Evolutionary conservation across 1,140 invertebrate genomes (phyloP), one percentile per base, ranked within the genome.

Genomic region (Drosophila mayri): DNA sequence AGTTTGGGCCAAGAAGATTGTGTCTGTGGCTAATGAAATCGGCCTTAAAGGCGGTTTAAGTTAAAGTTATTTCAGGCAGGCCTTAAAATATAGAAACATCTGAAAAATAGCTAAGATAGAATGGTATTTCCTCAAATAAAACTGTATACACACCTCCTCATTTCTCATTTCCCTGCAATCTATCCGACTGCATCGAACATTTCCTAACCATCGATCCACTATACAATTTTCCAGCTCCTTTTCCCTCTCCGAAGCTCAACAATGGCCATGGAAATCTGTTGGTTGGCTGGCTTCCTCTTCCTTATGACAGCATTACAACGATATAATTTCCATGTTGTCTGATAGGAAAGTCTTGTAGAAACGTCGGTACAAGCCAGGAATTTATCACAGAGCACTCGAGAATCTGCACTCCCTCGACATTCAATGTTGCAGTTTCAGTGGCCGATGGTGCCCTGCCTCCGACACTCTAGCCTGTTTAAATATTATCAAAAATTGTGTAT

Each of bases 401-500:
- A 66, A 57, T 82, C 77, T 82, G 63, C 38, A 62, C 79, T 81
- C 74, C 73, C 74, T 76, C 74, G 60, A 76, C 54, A 63, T 81
- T 62, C 61, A 46, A 63, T 81, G 81, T 50, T 71, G 74, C 74
- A 37, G 40, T 59, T 50, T 50, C 73, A 40, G 49, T 55, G 40
- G 58, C 35, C 18, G 76, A 47, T 44, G 43, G 37, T 55, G 50
- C 74, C 46, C 54, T 58, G 38, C 35, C 68, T 40, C 62, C 77
- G 20, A 61, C 81, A 65, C 64, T 41, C 52, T 72, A 41, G 66
- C 47, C 83, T 86, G 75, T 57, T 64, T 79, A 71, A 80, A 88
- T 87, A 90, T 90, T 90, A 90, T 90, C 85, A 81, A 85, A 90
- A 90, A 85, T 76, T 68, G 81, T 90, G 85, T 88, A 88, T 88